These are phyloP conservation scores for Caenorhabditis tropicalis DNA, from an alignment of 1,140 invertebrate species.

Conservation along the genomic window DNA sequence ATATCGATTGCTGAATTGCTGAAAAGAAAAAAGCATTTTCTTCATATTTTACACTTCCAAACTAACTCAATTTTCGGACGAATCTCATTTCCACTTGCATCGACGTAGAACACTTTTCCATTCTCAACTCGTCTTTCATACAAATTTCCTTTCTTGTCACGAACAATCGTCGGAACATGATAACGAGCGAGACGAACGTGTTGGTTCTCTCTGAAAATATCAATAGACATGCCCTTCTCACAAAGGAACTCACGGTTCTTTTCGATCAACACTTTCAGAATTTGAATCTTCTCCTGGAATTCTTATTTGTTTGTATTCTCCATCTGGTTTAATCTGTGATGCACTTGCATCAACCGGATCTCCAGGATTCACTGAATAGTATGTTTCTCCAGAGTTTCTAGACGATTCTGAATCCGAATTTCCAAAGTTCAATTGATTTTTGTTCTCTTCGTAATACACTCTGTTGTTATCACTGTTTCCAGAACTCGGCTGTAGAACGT, in stretches of 20 bases:
- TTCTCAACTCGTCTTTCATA: neutral
- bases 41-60: neutral
- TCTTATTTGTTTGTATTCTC: neutral
- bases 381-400: neutral
- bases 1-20: neutral
- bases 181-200: neutral
- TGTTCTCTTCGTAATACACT: neutral
- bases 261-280: neutral
- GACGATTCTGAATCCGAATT: neutral
- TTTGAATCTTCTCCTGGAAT: neutral
- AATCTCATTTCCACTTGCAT: conserved; percentile 6
- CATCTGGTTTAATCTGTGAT: neutral
- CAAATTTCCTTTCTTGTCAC: conserved; percentile 7
- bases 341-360: neutral
- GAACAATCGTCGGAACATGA: neutral
- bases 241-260: neutral
- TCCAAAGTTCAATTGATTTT: neutral
- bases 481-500: neutral
- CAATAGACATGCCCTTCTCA: neutral
- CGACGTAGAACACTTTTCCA: neutral
- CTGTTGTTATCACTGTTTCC: neutral
- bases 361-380: neutral
- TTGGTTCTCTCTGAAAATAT: neutral
- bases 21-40: neutral
- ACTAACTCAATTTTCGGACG: neutral